Evolutionary conservation across 2,113 vertebrate genomes (phyloP), one percentile per base, ranked within the genome.

Genomic region (Caranx ignobilis): DNA sequence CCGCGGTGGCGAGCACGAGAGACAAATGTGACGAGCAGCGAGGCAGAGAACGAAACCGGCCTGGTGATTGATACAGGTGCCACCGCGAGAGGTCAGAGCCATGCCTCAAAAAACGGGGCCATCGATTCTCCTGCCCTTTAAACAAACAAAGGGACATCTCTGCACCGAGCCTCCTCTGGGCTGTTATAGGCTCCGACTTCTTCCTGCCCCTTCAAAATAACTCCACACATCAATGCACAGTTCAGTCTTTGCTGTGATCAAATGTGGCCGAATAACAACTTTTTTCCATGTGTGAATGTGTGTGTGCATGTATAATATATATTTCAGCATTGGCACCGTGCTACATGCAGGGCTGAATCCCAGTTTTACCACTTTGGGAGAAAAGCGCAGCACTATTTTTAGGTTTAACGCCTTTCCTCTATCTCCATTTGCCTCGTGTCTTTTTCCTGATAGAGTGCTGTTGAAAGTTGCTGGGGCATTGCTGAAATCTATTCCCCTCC

Each of bases 51-150:
- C 35, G 60, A 72, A 83, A 81, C 59, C 69, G 64, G 39, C 26
- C 55, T 1, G 12, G 72, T 93, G 92, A 94, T 94, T 93, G 92
- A 94, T 94, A 93, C 85, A 76, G 88, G 93, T 94, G 93, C 87
- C 94, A 94, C 77, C 3, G 59, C 21, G 26, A 91, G 94, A 93
- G 93, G 93, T 94, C 92, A 93, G 76, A 93, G 84, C 88, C 90
- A 94, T 94, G 94, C 87, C 91, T 94, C 94, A 94, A 93, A 94
- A 93, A 92, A 87, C 71, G 9, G 70, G 79, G 88, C 91, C 91
- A 94, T 94, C 86, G 92, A 94, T 94, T 93, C 74, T 90, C 26
- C 83, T 92, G 91, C 92, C 93, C 91, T 94, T 94, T 94, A 94
- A 94, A 93, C 91, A 94, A 94, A 94, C 93, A 93, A 87, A 93